Conservation (phyloP, 2,888 invertebrate species). For the Proisotoma minuta region DNA sequence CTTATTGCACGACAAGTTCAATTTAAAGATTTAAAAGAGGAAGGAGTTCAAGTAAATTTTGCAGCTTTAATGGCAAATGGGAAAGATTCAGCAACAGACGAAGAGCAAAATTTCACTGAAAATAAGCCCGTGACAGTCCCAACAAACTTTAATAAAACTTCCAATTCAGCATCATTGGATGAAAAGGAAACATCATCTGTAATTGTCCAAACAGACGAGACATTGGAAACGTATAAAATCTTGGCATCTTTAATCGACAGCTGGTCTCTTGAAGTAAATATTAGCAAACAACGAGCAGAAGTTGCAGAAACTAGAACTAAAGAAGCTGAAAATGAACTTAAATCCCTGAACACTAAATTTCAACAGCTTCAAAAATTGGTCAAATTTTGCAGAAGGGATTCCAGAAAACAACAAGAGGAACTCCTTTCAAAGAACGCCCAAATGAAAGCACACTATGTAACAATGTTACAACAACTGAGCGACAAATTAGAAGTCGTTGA, state of each 20-base stretch:
- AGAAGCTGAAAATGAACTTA: constrained; percentile 26
- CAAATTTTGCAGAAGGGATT: constrained; percentile 31
- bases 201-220: constrained; percentile 42
- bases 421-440: constrained; percentile 19
- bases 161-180: background rate
- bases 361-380: constrained; percentile 32
- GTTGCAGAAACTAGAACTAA: constrained; percentile 25
- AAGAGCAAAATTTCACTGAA: background rate
- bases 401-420: constrained; percentile 31
- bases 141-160: no score
- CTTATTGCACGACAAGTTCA: background rate
- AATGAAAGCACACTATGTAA: constrained; percentile 22
- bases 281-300: constrained; percentile 36
- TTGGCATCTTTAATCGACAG: constrained; percentile 21
- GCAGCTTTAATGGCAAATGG: constrained; percentile 9
- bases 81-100: background rate
- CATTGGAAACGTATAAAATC: constrained; percentile 39
- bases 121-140: no score
- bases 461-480: constrained; percentile 22
- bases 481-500: constrained; percentile 24
- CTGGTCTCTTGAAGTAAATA: constrained; percentile 23
- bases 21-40: constrained; percentile 7
- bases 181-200: constrained; percentile 27
- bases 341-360: constrained; percentile 31
- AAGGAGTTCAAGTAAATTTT: constrained; percentile 23